Base-by-base conservation (phyloP, 2,888 invertebrate species). In the Parelbella ahira region DNA sequence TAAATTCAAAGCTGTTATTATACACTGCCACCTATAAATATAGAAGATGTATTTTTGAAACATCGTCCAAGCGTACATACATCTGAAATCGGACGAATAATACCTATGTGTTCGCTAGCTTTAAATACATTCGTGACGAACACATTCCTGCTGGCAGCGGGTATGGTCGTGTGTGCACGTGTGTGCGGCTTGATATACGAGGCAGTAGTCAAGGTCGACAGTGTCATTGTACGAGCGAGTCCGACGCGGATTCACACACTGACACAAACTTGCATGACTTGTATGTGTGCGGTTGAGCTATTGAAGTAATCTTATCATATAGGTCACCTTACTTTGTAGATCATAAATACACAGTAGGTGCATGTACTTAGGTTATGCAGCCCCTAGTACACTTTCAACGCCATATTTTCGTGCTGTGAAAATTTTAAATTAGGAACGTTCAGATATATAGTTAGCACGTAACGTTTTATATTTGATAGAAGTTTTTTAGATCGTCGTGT, bases 241-340 rank as follows among this genome's bases (percentile, higher is more conserved):
- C 63, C 63, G 68, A 58, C 71, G 74, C 70, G 67, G 69, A 73
- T 69, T 68, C 70, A 68, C 75, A 69, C 77, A 63, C 62, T 58
- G 56, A 55, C 51, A 53, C 54, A 57, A 49, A n/a, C 47, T 51
- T 58, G 60, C 62, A 59, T 58, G 63, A 48, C 63, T 54, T 60
- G 60, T 62, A 54, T 70, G 67, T 63, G 57, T 70, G 67, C 62
- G 56, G 62, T 61, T 53, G 62, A 63, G 73, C 67, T 72, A 75
- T 79, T 77, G 78, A 75, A 80, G 69, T 84, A 79, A 84, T 87
- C 86, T 86, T 87, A 87, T 86, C 87, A 86, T 84, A 73, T 86
- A 81, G 86, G 86, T 86, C 87, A 86, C 86, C 82, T 86, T 86
- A 82, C 82, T 74, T 73, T 77, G 77, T 77, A 73, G 81, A 84